Percentiles rank a stretch among this genome's conserved stretches.
These are phyloP conservation scores for Heliconius hewitsoni DNA, from an alignment of 1,140 invertebrate genomes.

Conservation along the genomic window DNA sequence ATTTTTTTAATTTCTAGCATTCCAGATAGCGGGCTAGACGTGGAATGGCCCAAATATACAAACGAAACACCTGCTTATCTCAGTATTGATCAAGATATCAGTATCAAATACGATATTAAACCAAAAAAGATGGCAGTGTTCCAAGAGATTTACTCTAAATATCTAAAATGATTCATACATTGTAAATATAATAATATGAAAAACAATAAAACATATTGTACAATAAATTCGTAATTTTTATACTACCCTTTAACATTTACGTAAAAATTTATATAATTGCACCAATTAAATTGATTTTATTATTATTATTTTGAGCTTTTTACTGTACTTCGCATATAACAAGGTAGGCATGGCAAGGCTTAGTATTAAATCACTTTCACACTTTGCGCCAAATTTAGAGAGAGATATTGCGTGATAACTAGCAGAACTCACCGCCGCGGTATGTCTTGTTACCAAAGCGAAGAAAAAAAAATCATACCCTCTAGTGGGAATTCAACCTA, in stretches of 20 bases:
- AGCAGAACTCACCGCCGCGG: too few relatives aligned
- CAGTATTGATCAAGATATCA: conserved; percentile 39
- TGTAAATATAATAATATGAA: background rate
- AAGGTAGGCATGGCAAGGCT: too few relatives aligned
- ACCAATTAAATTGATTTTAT: background rate
- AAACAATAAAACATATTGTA: background rate
- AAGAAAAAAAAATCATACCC: too few relatives aligned
- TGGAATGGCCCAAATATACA: conserved; percentile 43
- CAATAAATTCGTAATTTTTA: background rate
- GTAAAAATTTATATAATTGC: background rate
- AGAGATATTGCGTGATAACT: too few relatives aligned
- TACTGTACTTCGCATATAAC: too few relatives aligned
- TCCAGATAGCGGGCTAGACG: conserved; percentile 15
- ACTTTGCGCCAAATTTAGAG: too few relatives aligned
- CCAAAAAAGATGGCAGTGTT: conserved; percentile 46
- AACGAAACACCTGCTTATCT: conserved; percentile 35
- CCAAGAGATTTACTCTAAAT: conserved; percentile 45
- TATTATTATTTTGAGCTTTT: background rate
- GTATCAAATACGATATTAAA: conserved; percentile 42
- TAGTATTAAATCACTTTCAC: too few relatives aligned
- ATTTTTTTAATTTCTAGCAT: conserved; percentile 40
- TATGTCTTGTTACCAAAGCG: too few relatives aligned
- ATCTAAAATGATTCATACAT: conserved; percentile 35
- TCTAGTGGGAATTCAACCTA: too few relatives aligned
- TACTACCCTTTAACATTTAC: background rate